A percentile compares a stretch with the other conserved stretches of the same genome.
These are phyloP conservation scores for Aythya baeri DNA, from an alignment of 2,113 vertebrate species.

Conservation along the genomic window DNA sequence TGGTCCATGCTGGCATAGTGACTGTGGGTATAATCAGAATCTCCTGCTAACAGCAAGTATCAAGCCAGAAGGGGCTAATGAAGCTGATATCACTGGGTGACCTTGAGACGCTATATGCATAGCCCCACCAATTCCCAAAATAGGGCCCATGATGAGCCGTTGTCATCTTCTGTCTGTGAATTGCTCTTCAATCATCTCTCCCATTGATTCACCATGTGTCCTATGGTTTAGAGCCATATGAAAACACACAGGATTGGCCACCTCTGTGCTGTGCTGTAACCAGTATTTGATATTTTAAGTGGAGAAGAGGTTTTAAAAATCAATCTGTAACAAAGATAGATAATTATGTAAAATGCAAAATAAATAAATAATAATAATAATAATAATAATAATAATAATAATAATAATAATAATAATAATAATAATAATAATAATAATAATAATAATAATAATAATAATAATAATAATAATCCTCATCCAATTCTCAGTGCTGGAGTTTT, in stretches of 20 bases:
- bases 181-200: constrained; percentile 61
- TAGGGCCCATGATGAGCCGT: constrained; percentile 53
- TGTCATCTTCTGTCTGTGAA: constrained; percentile 31
- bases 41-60: background rate
- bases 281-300: constrained; percentile 30
- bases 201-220: constrained; percentile 62
- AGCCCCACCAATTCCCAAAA: constrained; percentile 43
- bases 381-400: no score
- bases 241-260: background rate
- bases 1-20: constrained; percentile 41
- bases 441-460: background rate
- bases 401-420: no score
- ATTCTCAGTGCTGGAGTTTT: background rate
- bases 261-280: background rate
- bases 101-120: background rate
- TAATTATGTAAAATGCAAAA: constrained; percentile 27
- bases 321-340: constrained; percentile 9
- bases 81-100: constrained; percentile 19
- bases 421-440: background rate
- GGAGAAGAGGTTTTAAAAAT: constrained; percentile 24
- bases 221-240: constrained; percentile 23
- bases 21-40: constrained; percentile 9
- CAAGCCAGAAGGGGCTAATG: constrained; percentile 56
- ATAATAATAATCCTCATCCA: background rate
- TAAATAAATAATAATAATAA: no score